These are phyloP conservation scores for Anseranas semipalmata DNA, from an alignment of 2,113 vertebrate species.

Conservation along the genomic window DNA sequence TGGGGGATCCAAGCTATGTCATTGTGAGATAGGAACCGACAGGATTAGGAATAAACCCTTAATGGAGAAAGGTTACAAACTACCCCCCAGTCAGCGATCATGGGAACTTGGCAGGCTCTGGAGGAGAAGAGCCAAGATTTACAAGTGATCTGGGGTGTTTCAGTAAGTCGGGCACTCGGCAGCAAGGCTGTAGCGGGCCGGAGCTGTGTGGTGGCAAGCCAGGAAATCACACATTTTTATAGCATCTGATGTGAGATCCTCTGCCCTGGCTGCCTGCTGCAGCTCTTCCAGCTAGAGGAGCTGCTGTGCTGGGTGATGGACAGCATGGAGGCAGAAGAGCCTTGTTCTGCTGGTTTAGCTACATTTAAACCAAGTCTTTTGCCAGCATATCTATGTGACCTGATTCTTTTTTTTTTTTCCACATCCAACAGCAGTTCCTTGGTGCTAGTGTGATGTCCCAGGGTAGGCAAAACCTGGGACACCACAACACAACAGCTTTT, in stretches of 20 bases:
- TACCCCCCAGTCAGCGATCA: background rate
- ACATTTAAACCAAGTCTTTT: background rate
- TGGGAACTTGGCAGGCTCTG: constrained; percentile 17
- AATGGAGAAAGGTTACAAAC: constrained; percentile 16
- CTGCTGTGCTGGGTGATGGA: background rate
- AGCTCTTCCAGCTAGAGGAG: background rate
- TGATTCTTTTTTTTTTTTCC: background rate
- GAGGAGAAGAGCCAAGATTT: constrained; percentile 2
- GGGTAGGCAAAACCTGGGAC: background rate
- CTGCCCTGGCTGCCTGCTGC: background rate
- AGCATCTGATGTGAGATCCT: background rate
- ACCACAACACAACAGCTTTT: background rate
- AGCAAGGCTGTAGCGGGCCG: background rate
- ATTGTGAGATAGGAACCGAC: constrained; percentile 47
- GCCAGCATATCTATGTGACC: background rate
- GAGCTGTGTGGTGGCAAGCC: background rate
- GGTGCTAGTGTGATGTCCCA: background rate
- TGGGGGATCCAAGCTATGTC: constrained; percentile 46
- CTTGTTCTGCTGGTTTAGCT: background rate
- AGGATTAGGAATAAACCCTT: constrained; percentile 39
- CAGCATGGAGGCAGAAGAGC: background rate
- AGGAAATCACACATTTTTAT: background rate
- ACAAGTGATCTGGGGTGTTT: background rate
- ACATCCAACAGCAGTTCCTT: background rate
- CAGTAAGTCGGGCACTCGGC: fast-evolving